These are phyloP conservation scores for Pogonognathellus flavescens DNA, from an alignment of 1,140 invertebrate genomes.

Conservation along the genomic window DNA sequence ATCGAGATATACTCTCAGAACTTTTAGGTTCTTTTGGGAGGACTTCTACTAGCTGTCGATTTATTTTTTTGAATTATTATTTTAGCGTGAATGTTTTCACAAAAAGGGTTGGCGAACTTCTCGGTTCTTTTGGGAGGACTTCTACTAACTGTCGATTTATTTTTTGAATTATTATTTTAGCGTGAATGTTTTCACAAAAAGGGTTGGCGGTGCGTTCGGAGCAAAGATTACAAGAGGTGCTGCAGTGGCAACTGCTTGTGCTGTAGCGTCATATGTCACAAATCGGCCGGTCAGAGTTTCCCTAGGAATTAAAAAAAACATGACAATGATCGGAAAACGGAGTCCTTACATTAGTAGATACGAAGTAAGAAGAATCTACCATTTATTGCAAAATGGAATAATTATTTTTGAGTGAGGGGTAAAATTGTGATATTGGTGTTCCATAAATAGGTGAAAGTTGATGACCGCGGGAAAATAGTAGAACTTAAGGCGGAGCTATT, in stretches of 20 bases:
- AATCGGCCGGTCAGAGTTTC: constrained; percentile 60
- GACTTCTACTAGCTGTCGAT: too few relatives aligned
- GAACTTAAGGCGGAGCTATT: constrained; percentile 76
- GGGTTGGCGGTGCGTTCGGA: constrained; percentile 40
- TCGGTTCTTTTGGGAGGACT: too few relatives aligned
- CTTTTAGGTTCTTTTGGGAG: too few relatives aligned
- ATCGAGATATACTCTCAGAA: too few relatives aligned
- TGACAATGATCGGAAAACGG: constrained; percentile 67
- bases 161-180: neutral
- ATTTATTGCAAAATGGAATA: neutral
- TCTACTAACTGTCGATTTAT: too few relatives aligned
- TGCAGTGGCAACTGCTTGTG: constrained; percentile 54
- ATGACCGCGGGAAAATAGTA: constrained; percentile 78
- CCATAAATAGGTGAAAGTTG: constrained; percentile 74
- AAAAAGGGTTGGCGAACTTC: constrained; percentile 56
- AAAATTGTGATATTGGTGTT: neutral
- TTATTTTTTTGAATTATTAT: too few relatives aligned
- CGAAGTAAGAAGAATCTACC: neutral
- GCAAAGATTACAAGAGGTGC: constrained; percentile 55
- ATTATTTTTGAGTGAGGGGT: neutral
- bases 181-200: neutral
- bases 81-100: constrained; percentile 67
- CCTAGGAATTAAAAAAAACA: constrained; percentile 66
- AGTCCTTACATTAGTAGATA: constrained; percentile 1
- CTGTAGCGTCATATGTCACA: constrained; percentile 58